Evolutionary conservation across 2,797 vertebrate species (phyloP).

Genomic region (Scomberomorus guttatus): DNA sequence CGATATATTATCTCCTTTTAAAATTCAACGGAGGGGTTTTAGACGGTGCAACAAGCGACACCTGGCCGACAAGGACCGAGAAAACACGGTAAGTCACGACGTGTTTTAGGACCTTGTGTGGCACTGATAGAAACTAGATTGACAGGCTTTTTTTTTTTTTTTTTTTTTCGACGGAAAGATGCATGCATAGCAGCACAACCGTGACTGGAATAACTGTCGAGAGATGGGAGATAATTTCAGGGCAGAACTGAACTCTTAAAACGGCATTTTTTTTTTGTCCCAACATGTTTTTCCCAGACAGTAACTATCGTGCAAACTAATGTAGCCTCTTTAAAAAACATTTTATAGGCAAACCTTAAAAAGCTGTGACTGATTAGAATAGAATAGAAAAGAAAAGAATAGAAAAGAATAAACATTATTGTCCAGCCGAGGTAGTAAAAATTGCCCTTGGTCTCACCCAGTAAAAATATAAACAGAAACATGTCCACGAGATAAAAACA

Average conservation of each 20-base stretch:
- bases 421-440: too few relatives aligned
- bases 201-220: slow-evolving; percentile 81
- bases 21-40: neutral
- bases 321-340: neutral
- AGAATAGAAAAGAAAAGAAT: too few relatives aligned
- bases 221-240: slow-evolving; percentile 51
- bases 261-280: neutral
- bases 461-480: too few relatives aligned
- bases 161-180: slow-evolving; percentile 62
- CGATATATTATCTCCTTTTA: slow-evolving; percentile 37
- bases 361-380: neutral
- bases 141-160: slow-evolving; percentile 41
- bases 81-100: slow-evolving; percentile 64
- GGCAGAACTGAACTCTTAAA: slow-evolving; percentile 20
- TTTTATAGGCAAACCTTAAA: slow-evolving; percentile 9
- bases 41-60: slow-evolving; percentile 14
- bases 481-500: too few relatives aligned
- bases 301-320: slow-evolving; percentile 16
- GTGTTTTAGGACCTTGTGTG: slow-evolving; percentile 26
- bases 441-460: too few relatives aligned
- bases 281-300: neutral
- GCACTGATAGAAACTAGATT: slow-evolving; percentile 50
- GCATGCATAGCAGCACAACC: slow-evolving; percentile 67
- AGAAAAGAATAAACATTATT: too few relatives aligned
- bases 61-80: slow-evolving; percentile 23